Evolutionary conservation across 2,113 vertebrate genomes (phyloP).

Genomic region (Rhea pennata): DNA sequence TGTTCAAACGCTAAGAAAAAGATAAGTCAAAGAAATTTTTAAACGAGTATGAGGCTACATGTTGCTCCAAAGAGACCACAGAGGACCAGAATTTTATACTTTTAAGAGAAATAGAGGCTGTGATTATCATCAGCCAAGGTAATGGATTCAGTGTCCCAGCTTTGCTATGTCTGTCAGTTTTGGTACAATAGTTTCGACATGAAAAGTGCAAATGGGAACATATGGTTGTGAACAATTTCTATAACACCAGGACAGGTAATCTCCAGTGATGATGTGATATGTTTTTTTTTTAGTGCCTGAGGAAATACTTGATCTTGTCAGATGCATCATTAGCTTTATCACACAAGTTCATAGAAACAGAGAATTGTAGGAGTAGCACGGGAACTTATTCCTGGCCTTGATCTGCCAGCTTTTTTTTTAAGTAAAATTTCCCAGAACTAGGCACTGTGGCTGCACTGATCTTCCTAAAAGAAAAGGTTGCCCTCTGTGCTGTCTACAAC

Average conservation of each 20-base stretch:
- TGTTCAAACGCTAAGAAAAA: not conserved
- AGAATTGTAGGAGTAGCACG: not conserved
- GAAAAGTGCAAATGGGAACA: slow-evolving; percentile 3
- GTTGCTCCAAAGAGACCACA: not conserved
- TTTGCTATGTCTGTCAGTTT: slow-evolving; percentile 31
- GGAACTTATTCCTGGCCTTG: not conserved
- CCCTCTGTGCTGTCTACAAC: not conserved
- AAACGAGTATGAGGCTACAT: not conserved
- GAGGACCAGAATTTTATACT: slow-evolving; percentile 1
- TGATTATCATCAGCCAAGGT: not conserved
- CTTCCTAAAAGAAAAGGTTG: not conserved
- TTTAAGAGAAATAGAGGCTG: slow-evolving; percentile 5
- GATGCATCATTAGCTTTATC: not conserved
- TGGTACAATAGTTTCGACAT: not conserved
- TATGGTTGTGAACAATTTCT: not conserved
- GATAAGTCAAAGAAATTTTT: not conserved
- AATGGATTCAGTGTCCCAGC: not conserved
- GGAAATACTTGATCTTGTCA: slow-evolving; percentile 22
- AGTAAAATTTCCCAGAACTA: not conserved
- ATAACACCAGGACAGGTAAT: not conserved
- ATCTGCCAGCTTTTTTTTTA: not conserved
- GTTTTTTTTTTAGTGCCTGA: slow-evolving; percentile 9
- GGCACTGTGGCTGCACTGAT: not conserved
- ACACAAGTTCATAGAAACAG: not conserved
- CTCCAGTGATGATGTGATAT: not conserved